phyloP scores from a whole-genome alignment of 2,797 vertebrate species.

The Rhadinocentrus ornatus region DNA sequence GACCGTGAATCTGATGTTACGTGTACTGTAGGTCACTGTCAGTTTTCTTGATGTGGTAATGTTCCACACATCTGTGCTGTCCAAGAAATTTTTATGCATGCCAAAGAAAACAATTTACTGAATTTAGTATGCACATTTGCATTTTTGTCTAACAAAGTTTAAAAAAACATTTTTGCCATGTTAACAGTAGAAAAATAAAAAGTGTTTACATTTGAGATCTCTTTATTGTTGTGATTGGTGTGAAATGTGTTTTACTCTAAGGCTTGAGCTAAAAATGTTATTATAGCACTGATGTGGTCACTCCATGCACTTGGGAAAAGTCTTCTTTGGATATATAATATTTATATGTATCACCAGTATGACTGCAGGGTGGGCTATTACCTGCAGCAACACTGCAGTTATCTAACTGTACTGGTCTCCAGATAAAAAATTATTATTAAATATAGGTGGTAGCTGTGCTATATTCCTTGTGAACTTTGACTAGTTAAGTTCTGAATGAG shows the following conservation, averaged over 20 bases:
- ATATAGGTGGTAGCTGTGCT: background rate
- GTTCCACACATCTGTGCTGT: slow-evolving; percentile 68
- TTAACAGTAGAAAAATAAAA: slow-evolving; percentile 69
- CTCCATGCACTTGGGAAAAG: slow-evolving; percentile 28
- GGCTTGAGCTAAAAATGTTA: background rate
- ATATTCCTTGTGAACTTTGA: slow-evolving; percentile 13
- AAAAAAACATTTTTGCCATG: slow-evolving; percentile 58
- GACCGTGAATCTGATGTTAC: slow-evolving; percentile 44
- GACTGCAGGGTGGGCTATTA: slow-evolving; percentile 21
- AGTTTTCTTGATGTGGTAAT: slow-evolving; percentile 62
- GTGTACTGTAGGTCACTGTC: slow-evolving; percentile 59
- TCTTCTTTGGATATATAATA: slow-evolving; percentile 41
- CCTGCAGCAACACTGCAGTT: slow-evolving; percentile 33
- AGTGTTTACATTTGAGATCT: slow-evolving; percentile 65
- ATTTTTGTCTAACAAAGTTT: slow-evolving; percentile 58
- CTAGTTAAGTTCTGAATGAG: background rate
- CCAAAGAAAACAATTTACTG: slow-evolving; percentile 78
- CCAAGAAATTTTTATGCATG: slow-evolving; percentile 80
- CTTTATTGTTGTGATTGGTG: slow-evolving; percentile 39
- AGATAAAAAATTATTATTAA: background rate
- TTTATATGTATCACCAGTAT: slow-evolving; percentile 34
- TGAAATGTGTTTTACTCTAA: slow-evolving; percentile 1
- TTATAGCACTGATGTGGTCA: slow-evolving; percentile 9
- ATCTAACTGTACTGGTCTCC: slow-evolving; percentile 4
- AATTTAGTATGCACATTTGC: slow-evolving; percentile 72